Conservation (phyloP, 2,797 vertebrate genomes). For the Peromyscus eremicus region DNA sequence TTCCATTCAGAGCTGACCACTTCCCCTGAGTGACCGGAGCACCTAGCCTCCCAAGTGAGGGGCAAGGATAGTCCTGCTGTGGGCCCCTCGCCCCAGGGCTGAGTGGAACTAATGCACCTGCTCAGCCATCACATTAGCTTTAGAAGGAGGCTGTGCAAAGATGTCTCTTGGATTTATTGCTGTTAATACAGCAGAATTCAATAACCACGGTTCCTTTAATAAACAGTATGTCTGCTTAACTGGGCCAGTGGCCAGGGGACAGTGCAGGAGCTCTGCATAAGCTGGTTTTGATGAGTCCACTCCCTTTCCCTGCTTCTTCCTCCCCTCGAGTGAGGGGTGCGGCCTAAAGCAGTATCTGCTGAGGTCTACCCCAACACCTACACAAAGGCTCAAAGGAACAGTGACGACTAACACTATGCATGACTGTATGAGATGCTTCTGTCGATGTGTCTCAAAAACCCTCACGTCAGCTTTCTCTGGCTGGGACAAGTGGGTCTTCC, state of each 20-base stretch:
- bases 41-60: accelerated
- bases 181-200: background rate
- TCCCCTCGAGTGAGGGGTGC: accelerated
- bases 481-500: accelerated
- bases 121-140: accelerated
- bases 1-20: accelerated
- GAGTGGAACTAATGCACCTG: accelerated
- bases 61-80: background rate
- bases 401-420: accelerated
- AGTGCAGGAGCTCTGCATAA: accelerated
- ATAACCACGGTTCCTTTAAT: background rate
- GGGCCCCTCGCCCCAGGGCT: accelerated
- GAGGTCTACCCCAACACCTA: accelerated
- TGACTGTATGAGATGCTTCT: accelerated
- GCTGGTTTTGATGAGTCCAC: background rate
- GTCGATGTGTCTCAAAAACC: accelerated
- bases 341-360: accelerated
- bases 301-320: background rate
- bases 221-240: slow-evolving; percentile 38
- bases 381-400: background rate
- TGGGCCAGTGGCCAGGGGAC: slow-evolving; percentile 38
- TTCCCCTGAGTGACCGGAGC: no score
- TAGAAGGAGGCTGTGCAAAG: background rate
- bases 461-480: background rate
- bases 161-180: slow-evolving; percentile 6